Evolutionary conservation across 2,113 vertebrate species (phyloP), one percentile per base, ranked within the genome.

Genomic region (Nettapus auritus): DNA sequence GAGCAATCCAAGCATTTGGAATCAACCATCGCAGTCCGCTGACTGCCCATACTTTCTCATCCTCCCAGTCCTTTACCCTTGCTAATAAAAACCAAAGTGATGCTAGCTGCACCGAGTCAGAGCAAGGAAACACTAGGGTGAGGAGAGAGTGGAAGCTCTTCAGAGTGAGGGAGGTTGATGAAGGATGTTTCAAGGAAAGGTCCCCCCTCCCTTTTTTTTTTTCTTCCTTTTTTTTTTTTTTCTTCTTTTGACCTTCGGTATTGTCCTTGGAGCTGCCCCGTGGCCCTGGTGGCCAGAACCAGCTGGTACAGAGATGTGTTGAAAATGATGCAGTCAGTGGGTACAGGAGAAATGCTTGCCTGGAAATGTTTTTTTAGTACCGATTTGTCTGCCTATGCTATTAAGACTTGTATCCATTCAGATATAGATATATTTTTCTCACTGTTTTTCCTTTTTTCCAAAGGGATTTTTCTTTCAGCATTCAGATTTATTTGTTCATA

Each of bases 381-480:
- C 42, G 44, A 44, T 66, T 44, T 44, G 26, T 70, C 36, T 74
- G 38, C 8, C 17, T 84, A 22, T 66, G 46, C 46, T 66, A 66
- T 40, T 21, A 81, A 81, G 29, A 44, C 23, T 76, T 73, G 12
- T 56, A 33, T 23, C 55, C 75, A 18, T 57, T 90, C 53, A 66
- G 21, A n/a, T 36, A 71, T 42, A n/a, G n/a, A n/a, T 12, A 56
- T 14, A 57, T 56, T 57, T 62, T 85, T 69, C 59, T 89, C 74
- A 42, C 46, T 34, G 25, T 20, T 73, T 76, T 75, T 55, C 85
- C 50, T 84, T 88, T 78, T 50, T 53, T 36, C 22, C 7, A 19
- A 68, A 53, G 14, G 64, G 11, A 62, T 88, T 86, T 76, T 80
- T 84, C 34, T 89, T 90, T 88, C 67, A 26, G 82, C 57, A 63